These are phyloP conservation scores for Chloroclystis v-ata DNA, from an alignment of 2,888 invertebrate genomes.

Conservation along the genomic window DNA sequence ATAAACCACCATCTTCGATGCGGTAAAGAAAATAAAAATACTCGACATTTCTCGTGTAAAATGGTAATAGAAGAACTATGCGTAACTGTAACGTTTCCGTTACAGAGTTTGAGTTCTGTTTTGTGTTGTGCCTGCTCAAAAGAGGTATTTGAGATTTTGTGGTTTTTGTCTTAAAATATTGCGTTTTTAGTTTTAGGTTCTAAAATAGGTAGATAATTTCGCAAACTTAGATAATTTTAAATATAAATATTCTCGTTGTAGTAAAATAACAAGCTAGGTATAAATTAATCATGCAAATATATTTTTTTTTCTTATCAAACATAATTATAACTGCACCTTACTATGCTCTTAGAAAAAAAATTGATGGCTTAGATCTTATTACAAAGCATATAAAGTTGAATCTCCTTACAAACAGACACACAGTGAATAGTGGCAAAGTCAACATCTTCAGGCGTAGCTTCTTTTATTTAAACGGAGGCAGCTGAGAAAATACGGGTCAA, in stretches of 20 bases:
- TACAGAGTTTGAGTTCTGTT: not conserved
- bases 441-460: constrained; percentile 28
- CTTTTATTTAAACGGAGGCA: constrained; percentile 40
- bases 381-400: too few relatives aligned
- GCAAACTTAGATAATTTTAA: too few relatives aligned
- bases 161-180: not conserved
- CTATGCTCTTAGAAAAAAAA: too few relatives aligned
- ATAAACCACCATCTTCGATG: constrained; percentile 5
- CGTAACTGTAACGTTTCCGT: constrained; percentile 26
- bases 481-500: constrained; percentile 34
- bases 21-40: constrained; percentile 16
- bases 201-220: too few relatives aligned
- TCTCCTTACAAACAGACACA: not conserved
- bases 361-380: too few relatives aligned
- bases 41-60: constrained; percentile 13
- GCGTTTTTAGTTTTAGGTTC: too few relatives aligned
- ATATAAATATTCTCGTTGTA: too few relatives aligned
- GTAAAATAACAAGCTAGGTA: too few relatives aligned
- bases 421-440: constrained; percentile 20
- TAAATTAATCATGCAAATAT: too few relatives aligned
- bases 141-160: too few relatives aligned
- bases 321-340: too few relatives aligned
- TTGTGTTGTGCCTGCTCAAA: not conserved
- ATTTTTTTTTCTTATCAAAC: too few relatives aligned
- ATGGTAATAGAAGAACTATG: constrained; percentile 26